Percentiles rank a stretch among this genome's conserved stretches.
Evolutionary conservation across 1,140 invertebrate genomes (phyloP).

Genomic region (Drosophila triauraria): DNA sequence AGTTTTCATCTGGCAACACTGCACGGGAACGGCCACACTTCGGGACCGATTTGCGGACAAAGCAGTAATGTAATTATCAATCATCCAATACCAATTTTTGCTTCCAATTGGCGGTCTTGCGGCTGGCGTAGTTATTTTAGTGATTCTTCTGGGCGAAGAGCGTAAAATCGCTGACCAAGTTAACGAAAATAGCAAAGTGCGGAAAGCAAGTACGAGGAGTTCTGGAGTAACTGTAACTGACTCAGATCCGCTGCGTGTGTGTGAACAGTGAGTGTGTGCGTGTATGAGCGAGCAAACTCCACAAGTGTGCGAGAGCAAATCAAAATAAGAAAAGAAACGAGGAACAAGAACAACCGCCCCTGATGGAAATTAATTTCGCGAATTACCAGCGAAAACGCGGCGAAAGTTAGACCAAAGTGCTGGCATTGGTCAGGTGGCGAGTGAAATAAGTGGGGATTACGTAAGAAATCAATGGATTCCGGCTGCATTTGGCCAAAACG

Average conservation of each 20-base stretch:
- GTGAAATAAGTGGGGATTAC: slow-evolving; percentile 71
- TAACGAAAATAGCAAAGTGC: slow-evolving; percentile 15
- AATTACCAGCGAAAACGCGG: slow-evolving; percentile 52
- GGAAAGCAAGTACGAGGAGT: neutral
- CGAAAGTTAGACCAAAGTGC: slow-evolving; percentile 15
- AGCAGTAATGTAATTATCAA: slow-evolving; percentile 35
- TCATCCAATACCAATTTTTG: slow-evolving; percentile 18
- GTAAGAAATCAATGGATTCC: slow-evolving; percentile 64
- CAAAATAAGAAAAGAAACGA: slow-evolving; percentile 71
- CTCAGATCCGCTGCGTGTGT: slow-evolving; percentile 17
- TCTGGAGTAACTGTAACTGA: slow-evolving; percentile 5
- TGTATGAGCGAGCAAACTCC: slow-evolving; percentile 55
- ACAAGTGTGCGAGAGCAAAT: slow-evolving; percentile 78
- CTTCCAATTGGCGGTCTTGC: slow-evolving; percentile 25
- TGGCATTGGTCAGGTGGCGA: slow-evolving; percentile 29
- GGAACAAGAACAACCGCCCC: slow-evolving; percentile 42
- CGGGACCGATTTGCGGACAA: slow-evolving; percentile 36
- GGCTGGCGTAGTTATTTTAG: slow-evolving; percentile 1
- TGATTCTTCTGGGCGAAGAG: slow-evolving; percentile 16
- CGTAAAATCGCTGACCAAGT: slow-evolving; percentile 5
- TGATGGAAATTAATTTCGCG: slow-evolving; percentile 69
- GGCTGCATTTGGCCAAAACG: slow-evolving; percentile 69
- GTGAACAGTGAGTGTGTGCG: slow-evolving; percentile 13
- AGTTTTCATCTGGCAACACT: no score
- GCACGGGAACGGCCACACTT: neutral